Conservation (phyloP, 2,888 invertebrate species). For the Cosmorhoe ocellata region DNA sequence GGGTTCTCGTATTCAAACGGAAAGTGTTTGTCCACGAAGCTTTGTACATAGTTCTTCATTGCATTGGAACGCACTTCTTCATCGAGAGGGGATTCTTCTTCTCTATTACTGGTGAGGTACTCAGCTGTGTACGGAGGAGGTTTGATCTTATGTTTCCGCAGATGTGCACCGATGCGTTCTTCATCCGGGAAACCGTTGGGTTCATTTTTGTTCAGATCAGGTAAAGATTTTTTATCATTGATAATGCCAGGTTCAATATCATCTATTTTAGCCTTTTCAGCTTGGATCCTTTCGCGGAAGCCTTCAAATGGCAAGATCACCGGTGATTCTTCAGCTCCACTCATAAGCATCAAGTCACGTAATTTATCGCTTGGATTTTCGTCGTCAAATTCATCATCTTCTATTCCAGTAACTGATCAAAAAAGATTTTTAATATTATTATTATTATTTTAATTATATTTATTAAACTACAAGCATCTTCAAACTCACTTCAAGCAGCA, state of each 20-base stretch:
- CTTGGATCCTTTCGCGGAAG: conserved; percentile 70
- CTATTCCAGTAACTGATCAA: conserved; percentile 28
- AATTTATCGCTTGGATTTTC: conserved; percentile 69
- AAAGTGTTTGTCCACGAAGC: conserved; percentile 72
- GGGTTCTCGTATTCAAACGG: conserved; percentile 77
- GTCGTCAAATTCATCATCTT: conserved; percentile 41
- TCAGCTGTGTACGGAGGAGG: conserved; percentile 68
- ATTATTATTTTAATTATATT: too few relatives aligned
- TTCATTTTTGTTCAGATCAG: conserved; percentile 49
- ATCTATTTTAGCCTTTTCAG: conserved; percentile 50
- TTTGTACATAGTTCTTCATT: conserved; percentile 72
- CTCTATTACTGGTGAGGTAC: conserved; percentile 64
- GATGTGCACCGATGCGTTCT: conserved; percentile 76
- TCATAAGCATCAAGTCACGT: conserved; percentile 64
- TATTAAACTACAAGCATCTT: neutral
- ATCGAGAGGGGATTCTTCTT: conserved; percentile 61
- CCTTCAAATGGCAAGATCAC: conserved; percentile 69
- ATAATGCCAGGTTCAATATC: conserved; percentile 43
- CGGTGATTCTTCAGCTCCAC: conserved; percentile 60
- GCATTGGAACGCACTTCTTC: conserved; percentile 73
- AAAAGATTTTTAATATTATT: neutral
- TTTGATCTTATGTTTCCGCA: conserved; percentile 66
- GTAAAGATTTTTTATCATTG: conserved; percentile 69
- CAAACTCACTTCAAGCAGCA: too few relatives aligned
- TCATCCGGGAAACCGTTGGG: conserved; percentile 67